Evolutionary conservation across 2,888 invertebrate species (phyloP).

Genomic region (Imbricaverruca yamaguchii): DNA sequence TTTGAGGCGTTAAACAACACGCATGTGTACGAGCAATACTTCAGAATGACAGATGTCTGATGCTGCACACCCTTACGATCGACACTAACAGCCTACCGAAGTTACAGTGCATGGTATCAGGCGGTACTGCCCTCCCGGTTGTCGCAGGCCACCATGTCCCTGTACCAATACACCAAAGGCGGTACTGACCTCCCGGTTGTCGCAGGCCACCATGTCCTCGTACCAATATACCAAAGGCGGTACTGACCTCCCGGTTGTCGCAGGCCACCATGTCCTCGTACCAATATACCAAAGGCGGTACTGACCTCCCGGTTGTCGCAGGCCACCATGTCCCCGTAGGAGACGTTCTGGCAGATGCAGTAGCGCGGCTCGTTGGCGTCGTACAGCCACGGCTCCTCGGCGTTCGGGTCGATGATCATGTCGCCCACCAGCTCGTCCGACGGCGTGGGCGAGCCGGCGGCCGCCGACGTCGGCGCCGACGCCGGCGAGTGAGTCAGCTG

Average conservation of each 20-base stretch:
- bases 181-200: conserved; percentile 79
- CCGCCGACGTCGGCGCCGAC: background rate
- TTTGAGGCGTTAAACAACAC: no score
- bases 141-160: no score
- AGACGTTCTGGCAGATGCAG: conserved; percentile 94
- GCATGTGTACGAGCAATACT: no score
- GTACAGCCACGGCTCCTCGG: conserved; percentile 58
- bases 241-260: conserved; percentile 94
- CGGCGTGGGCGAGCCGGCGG: conserved; percentile 28
- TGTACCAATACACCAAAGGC: no score
- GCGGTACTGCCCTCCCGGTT: conserved; percentile 40
- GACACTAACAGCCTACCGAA: no score
- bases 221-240: conserved; percentile 97
- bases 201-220: conserved; percentile 98
- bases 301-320: conserved; percentile 94
- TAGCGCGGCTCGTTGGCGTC: conserved; percentile 95
- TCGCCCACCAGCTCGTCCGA: conserved; percentile 29
- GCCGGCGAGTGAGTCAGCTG: no score
- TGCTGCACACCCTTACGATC: no score
- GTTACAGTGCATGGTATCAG: no score
- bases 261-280: conserved; percentile 99
- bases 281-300: conserved; percentile 98
- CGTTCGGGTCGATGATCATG: conserved; percentile 28
- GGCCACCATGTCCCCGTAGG: conserved; percentile 98
- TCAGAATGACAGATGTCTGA: no score